Conservation (phyloP, 1,140 invertebrate species). For the Drosophila ambigua region DNA sequence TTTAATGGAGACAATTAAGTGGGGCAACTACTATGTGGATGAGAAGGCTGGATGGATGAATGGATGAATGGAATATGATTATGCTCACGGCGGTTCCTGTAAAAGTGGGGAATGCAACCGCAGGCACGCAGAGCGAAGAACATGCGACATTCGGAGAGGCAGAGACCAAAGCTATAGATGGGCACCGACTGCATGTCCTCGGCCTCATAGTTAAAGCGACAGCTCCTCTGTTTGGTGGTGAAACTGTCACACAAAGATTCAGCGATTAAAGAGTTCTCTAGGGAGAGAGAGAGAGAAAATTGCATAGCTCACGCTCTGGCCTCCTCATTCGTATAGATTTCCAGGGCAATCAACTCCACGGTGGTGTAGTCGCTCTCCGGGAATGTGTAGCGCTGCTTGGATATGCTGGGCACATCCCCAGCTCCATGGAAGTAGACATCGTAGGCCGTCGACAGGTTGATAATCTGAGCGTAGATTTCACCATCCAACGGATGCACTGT, state of each 20-base stretch:
- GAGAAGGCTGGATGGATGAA: not conserved
- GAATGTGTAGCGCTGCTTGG: conserved; percentile 85
- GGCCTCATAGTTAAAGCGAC: conserved; percentile 87
- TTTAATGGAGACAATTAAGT: conserved; percentile 75
- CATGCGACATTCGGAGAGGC: conserved; percentile 88
- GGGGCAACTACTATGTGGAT: conserved; percentile 63
- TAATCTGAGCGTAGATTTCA: conserved; percentile 88
- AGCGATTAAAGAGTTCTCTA: too few relatives aligned
- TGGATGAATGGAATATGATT: conserved; percentile 43
- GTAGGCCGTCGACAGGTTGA: conserved; percentile 87
- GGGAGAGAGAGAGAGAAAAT: not conserved
- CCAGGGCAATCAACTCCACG: conserved; percentile 80
- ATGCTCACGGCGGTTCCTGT: conserved; percentile 75
- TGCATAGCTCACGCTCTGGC: conserved; percentile 67
- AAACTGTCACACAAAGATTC: conserved; percentile 79
- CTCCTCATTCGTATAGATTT: conserved; percentile 82
- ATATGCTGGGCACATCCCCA: conserved; percentile 86
- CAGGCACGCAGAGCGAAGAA: conserved; percentile 86
- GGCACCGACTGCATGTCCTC: conserved; percentile 86
- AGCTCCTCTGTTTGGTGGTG: conserved; percentile 86
- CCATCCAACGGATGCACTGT: conserved; percentile 88
- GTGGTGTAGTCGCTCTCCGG: conserved; percentile 82
- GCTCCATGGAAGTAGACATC: conserved; percentile 86
- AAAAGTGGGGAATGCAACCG: conserved; percentile 87
- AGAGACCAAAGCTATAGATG: conserved; percentile 88